Evolutionary conservation across 2,888 invertebrate genomes (phyloP).

Genomic region (Polydrusus tereticollis): DNA sequence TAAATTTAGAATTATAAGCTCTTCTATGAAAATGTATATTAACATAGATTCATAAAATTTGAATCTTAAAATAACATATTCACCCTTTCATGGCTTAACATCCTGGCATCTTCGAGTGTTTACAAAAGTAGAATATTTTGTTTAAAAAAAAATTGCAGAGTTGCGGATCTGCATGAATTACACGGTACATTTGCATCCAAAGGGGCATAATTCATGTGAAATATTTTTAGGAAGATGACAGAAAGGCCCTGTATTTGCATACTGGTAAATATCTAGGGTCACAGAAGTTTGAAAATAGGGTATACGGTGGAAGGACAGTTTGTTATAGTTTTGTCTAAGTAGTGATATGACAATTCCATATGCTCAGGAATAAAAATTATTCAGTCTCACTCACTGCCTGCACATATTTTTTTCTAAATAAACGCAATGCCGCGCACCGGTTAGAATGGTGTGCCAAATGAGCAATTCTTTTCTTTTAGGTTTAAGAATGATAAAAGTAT

Average conservation of each 20-base stretch:
- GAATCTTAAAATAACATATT: conserved; percentile 28
- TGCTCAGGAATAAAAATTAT: too few relatives aligned
- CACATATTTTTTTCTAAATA: too few relatives aligned
- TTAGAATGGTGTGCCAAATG: too few relatives aligned
- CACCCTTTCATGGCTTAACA: conserved; percentile 23
- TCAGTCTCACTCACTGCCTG: too few relatives aligned
- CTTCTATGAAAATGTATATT: conserved; percentile 6
- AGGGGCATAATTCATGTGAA: conserved; percentile 3
- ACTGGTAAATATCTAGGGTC: background rate
- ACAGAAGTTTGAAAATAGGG: too few relatives aligned
- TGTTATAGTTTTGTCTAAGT: too few relatives aligned
- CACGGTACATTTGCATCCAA: conserved; percentile 15
- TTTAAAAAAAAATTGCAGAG: conserved; percentile 9
- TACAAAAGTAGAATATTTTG: conserved; percentile 26
- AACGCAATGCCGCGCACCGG: too few relatives aligned
- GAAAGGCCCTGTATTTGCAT: background rate
- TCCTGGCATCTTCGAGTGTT: conserved; percentile 31
- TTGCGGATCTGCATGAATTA: conserved; percentile 25
- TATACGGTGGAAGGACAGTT: too few relatives aligned
- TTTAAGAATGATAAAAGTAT: too few relatives aligned
- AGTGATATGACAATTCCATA: too few relatives aligned
- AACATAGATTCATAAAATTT: conserved; percentile 34
- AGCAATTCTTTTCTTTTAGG: too few relatives aligned
- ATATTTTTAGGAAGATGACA: background rate
- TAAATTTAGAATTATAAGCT: conserved; percentile 21